Conservation (phyloP, 2,888 invertebrate genomes). For the Hedya salicella region DNA sequence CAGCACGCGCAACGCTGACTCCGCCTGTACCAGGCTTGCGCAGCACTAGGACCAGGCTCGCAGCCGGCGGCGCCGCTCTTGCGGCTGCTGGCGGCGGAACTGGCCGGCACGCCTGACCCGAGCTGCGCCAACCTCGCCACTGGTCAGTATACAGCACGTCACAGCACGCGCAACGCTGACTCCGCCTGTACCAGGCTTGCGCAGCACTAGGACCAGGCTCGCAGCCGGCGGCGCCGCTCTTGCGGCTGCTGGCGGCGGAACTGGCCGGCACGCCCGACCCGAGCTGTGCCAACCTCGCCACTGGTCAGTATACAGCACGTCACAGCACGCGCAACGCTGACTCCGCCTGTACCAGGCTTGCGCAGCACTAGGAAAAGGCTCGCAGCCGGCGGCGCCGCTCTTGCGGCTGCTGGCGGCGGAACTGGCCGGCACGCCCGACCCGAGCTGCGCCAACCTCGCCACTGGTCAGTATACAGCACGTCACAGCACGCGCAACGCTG, state of each 20-base stretch:
- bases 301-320: constrained; percentile 31
- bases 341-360: constrained; percentile 95
- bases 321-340: constrained; percentile 93
- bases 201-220: constrained; percentile 61
- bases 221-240: constrained; percentile 89
- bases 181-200: constrained; percentile 95
- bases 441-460: constrained; percentile 92
- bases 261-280: constrained; percentile 98
- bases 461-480: too few relatives aligned
- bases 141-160: too few relatives aligned
- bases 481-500: too few relatives aligned
- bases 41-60: constrained; percentile 60
- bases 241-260: constrained; percentile 97
- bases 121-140: constrained; percentile 92
- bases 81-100: constrained; percentile 96
- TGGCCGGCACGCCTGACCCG: constrained; percentile 97
- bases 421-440: constrained; percentile 97
- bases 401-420: constrained; percentile 97
- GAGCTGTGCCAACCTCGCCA: constrained; percentile 92
- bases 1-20: constrained; percentile 96
- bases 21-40: constrained; percentile 93
- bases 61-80: constrained; percentile 91
- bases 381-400: constrained; percentile 89
- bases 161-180: constrained; percentile 94
- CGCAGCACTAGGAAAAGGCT: constrained; percentile 59